Conservation (phyloP, 2,113 vertebrate species). For the Symphodus melops region DNA sequence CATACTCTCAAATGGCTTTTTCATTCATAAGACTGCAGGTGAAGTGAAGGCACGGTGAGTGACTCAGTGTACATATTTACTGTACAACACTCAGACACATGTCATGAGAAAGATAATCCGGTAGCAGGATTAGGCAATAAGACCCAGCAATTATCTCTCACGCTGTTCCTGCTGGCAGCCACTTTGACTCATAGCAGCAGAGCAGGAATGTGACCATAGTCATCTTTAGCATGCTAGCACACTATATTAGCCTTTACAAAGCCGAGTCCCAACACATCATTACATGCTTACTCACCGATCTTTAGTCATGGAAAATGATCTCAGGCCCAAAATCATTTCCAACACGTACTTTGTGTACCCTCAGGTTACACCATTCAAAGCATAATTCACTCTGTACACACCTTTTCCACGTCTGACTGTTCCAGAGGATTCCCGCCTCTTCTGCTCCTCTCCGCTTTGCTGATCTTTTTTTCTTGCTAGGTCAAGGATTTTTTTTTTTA, state of each 20-base stretch:
- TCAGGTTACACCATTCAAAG: conserved; percentile 37
- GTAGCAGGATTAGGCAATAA: conserved; percentile 55
- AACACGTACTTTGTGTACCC: conserved; percentile 17
- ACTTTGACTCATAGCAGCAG: conserved; percentile 56
- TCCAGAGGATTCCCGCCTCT: background rate
- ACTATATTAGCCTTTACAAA: conserved; percentile 11
- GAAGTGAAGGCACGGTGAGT: background rate
- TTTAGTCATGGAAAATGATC: conserved; percentile 67
- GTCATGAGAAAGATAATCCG: conserved; percentile 61
- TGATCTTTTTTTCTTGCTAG: background rate
- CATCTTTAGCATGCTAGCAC: conserved; percentile 49
- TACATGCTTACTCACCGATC: conserved; percentile 46
- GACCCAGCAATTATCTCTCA: conserved; percentile 64
- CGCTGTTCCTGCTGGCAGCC: conserved; percentile 22
- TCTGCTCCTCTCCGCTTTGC: background rate
- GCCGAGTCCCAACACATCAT: conserved; percentile 54
- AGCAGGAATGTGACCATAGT: conserved; percentile 47
- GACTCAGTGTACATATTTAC: conserved; percentile 22
- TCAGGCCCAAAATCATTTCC: conserved; percentile 38
- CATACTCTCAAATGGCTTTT: background rate
- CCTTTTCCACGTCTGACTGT: background rate
- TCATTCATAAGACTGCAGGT: conserved; percentile 12
- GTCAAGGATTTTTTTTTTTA: background rate
- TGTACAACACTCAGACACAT: conserved; percentile 15
- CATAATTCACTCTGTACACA: background rate